Conservation (phyloP, 1,140 invertebrate species). For the Heliconius himera region DNA sequence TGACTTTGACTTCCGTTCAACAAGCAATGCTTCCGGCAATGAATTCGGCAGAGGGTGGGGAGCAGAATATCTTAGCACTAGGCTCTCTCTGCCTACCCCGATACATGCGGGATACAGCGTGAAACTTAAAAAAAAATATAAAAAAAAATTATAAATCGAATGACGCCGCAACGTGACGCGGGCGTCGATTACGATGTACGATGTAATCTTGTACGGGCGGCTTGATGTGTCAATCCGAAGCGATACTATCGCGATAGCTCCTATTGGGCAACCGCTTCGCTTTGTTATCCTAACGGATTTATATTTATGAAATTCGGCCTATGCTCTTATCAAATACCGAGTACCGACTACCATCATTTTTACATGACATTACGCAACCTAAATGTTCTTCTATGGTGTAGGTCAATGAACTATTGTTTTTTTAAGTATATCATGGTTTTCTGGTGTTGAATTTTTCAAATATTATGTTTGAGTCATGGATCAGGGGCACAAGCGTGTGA, state of each 20-base stretch:
- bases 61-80: no score
- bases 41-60: no score
- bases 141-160: constrained; percentile 48
- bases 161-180: constrained; percentile 58
- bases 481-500: no score
- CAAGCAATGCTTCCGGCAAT: no score
- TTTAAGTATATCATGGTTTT: background rate
- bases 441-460: no score
- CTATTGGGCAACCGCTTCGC: constrained; percentile 73
- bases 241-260: constrained; percentile 64
- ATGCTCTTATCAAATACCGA: constrained; percentile 34
- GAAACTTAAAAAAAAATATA: no score
- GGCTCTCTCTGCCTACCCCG: no score
- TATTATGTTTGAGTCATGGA: no score
- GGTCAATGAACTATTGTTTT: constrained; percentile 2
- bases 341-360: constrained; percentile 34
- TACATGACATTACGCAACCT: constrained; percentile 37
- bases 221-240: constrained; percentile 78
- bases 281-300: constrained; percentile 75
- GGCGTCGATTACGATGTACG: constrained; percentile 66
- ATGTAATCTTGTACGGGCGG: constrained; percentile 67
- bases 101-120: no score
- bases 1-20: no score
- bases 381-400: background rate
- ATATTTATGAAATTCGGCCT: constrained; percentile 46